Conservation (phyloP, 2,888 invertebrate genomes). For the Tetranychus truncatus region DNA sequence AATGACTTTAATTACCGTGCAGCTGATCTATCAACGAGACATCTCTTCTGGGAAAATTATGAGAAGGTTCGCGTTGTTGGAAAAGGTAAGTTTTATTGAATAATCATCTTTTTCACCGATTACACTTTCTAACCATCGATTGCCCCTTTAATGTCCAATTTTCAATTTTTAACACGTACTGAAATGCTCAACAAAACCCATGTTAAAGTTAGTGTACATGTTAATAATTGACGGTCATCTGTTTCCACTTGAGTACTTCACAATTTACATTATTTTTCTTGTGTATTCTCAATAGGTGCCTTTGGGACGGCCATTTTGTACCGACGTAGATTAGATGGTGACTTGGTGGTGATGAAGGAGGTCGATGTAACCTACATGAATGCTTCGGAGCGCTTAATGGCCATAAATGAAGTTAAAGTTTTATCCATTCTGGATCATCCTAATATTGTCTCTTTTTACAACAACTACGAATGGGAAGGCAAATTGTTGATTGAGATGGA, state of each 20-base stretch:
- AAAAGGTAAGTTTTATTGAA: constrained; percentile 36
- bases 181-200: not conserved
- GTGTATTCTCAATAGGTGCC: constrained; percentile 35
- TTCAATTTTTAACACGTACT: not conserved
- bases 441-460: constrained; percentile 52
- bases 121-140: not conserved
- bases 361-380: constrained; percentile 49
- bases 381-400: constrained; percentile 46
- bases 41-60: constrained; percentile 33
- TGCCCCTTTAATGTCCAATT: not conserved
- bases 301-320: constrained; percentile 53
- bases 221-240: too few relatives aligned
- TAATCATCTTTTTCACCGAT: not conserved
- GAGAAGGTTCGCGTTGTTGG: constrained; percentile 45
- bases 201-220: not conserved
- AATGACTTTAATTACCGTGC: not conserved
- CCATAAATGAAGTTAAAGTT: constrained; percentile 42
- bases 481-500: constrained; percentile 57
- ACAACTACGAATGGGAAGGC: constrained; percentile 52
- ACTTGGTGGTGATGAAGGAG: constrained; percentile 52
- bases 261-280: not conserved
- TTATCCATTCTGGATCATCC: constrained; percentile 51
- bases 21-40: not conserved
- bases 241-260: not conserved
- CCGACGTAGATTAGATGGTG: constrained; percentile 43